phyloP scores from a whole-genome alignment of 2,113 vertebrate species.

The Bettongia penicillata region DNA sequence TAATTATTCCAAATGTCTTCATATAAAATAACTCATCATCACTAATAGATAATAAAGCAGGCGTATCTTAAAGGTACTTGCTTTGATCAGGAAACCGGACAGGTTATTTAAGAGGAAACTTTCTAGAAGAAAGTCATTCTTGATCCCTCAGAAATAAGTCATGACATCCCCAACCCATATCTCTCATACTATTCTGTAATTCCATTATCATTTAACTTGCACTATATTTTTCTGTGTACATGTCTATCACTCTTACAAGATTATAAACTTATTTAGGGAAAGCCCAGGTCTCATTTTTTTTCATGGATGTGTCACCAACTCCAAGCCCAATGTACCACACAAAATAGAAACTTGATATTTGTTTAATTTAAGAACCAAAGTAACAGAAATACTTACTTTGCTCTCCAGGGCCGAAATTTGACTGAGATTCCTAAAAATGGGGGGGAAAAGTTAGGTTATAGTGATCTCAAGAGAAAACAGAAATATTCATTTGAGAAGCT shows the following conservation, averaged over 20 bases:
- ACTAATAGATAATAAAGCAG: conserved; percentile 35
- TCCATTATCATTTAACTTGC: background rate
- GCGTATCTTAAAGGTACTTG: conserved; percentile 22
- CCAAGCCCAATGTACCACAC: background rate
- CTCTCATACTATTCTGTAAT: background rate
- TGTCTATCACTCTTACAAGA: background rate
- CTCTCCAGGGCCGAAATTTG: conserved; percentile 89
- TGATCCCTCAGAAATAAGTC: background rate
- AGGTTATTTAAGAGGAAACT: conserved; percentile 8
- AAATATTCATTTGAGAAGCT: conserved; percentile 29
- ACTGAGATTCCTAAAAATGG: conserved; percentile 89
- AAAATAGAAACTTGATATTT: background rate
- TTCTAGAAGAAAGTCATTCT: background rate
- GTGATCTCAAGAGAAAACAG: conserved; percentile 22
- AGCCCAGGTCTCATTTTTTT: background rate
- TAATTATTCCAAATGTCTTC: conserved; percentile 37
- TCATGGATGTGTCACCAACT: background rate
- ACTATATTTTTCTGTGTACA: background rate
- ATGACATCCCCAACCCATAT: background rate
- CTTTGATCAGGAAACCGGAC: background rate
- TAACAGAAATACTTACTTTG: conserved; percentile 91
- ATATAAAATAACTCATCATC: conserved; percentile 5
- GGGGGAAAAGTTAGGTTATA: conserved; percentile 70
- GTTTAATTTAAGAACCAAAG: conserved; percentile 62
- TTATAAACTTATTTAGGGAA: background rate